Base-by-base conservation (phyloP, 2,797 vertebrate genomes). In the Decapterus maruadsi region DNA sequence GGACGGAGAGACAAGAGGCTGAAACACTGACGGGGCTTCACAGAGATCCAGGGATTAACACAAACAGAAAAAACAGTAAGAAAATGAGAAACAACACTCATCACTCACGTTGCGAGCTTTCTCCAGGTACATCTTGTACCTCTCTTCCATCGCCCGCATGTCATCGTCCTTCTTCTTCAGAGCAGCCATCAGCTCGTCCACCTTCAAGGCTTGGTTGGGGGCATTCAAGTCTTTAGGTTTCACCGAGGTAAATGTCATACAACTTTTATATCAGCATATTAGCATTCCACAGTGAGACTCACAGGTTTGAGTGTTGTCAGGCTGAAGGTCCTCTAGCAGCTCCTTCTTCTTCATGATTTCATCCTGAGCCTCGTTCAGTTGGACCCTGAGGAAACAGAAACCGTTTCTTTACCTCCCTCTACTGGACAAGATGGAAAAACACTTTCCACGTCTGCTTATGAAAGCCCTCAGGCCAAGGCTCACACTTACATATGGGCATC, bases 121-220 rank as follows among this genome's bases (percentile, higher is more conserved):
- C 90, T 99, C 98, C 86, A 99, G 93, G 87, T 99, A 99, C 96
- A 98, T 97, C 91, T 99, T 99, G n/a, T 99, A 99, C 88, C 98
- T 94, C 83, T 99, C 98, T 82, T 99, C 98, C 98, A 99, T 99
- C 10, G 97, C 97, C 92, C 95, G 96, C 98, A 99, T 99, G 92
- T 99, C 98, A 11, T 99, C 98, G 48, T 99, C 98, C 84, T 99
- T 99, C 92, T 99, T 99, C 81, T 96, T 96, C 82, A 99, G 94
- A 77, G 98, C 97, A 48, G 96, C 95, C 91, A 96, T 96, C 84
- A 99, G 94, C 88, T 99, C 97, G 57, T 94, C 96, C 84, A 98
- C 90, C 87, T 96, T 97, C 93, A 97, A 90, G 26, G 95, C 98
- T 99, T 63, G 26, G 36, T 99, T 63, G 26, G 36, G 80, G 34